Evolutionary conservation across 2,797 vertebrate genomes (phyloP).

Genomic region (Tympanoctomys barrerae): DNA sequence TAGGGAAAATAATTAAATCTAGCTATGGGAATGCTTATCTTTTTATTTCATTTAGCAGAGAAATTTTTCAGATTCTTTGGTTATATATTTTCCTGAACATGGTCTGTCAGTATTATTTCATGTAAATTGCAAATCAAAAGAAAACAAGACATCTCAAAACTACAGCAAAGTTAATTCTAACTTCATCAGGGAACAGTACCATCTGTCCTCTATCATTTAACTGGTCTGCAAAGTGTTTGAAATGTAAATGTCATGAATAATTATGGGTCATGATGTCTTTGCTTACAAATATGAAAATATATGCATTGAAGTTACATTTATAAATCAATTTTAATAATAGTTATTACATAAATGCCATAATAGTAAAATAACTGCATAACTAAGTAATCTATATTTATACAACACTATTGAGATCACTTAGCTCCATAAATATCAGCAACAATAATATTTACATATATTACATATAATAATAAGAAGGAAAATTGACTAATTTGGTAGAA

Average conservation of each 20-base stretch:
- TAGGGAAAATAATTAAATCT: slow-evolving; percentile 27
- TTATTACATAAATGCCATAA: slow-evolving; percentile 46
- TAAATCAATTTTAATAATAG: slow-evolving; percentile 37
- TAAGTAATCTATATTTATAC: slow-evolving; percentile 28
- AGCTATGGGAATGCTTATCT: slow-evolving; percentile 40
- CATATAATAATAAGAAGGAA: slow-evolving; percentile 50
- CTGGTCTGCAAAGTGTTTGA: not conserved
- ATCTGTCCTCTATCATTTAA: not conserved
- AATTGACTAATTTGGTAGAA: slow-evolving; percentile 59
- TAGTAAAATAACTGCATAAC: slow-evolving; percentile 44
- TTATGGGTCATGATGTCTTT: not conserved
- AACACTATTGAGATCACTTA: slow-evolving; percentile 42
- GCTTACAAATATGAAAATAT: slow-evolving; percentile 37
- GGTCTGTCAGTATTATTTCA: not conserved
- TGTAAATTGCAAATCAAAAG: slow-evolving; percentile 27
- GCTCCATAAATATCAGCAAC: slow-evolving; percentile 2
- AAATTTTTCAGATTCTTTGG: slow-evolving; percentile 43
- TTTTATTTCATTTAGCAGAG: slow-evolving; percentile 18
- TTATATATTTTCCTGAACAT: not conserved
- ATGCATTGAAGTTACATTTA: slow-evolving; percentile 59
- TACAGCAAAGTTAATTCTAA: slow-evolving; percentile 7
- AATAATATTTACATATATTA: slow-evolving; percentile 52
- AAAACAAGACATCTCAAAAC: slow-evolving; percentile 6
- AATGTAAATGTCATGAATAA: slow-evolving; percentile 46
- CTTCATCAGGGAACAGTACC: not conserved